These are phyloP conservation scores for Drosophila falleni DNA, from an alignment of 2,888 invertebrate genomes.

Conservation along the genomic window DNA sequence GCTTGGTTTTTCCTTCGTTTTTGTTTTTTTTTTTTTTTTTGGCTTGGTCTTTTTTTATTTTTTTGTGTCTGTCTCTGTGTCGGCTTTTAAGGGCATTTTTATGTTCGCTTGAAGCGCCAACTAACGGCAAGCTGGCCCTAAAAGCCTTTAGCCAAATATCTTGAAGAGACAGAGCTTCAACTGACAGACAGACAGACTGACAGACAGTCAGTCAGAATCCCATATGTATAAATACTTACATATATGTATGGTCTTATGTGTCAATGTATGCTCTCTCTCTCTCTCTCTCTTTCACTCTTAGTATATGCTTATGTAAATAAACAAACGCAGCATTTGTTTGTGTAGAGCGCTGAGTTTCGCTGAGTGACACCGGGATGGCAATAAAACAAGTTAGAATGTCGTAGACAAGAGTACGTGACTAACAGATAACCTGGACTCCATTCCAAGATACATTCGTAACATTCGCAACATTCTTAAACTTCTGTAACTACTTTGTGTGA, in stretches of 20 bases:
- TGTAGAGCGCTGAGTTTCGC: constrained; percentile 45
- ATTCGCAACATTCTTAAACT: neutral
- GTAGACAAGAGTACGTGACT: constrained; percentile 7
- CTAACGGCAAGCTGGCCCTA: constrained; percentile 76
- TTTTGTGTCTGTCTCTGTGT: constrained; percentile 51
- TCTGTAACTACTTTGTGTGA: neutral
- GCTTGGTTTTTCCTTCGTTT: constrained; percentile 58
- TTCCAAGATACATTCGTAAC: neutral
- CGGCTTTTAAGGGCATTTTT: constrained; percentile 79
- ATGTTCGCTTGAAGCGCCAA: constrained; percentile 78
- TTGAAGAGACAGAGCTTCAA: constrained; percentile 63
- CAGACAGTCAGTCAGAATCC: constrained; percentile 26
- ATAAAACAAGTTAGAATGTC: constrained; percentile 48
- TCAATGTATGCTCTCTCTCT: constrained; percentile 9
- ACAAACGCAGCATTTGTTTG: constrained; percentile 68
- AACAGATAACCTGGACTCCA: constrained; percentile 15
- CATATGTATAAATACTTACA: constrained; percentile 32
- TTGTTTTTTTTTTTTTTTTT: constrained; percentile 25
- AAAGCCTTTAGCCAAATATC: constrained; percentile 81
- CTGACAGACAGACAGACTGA: constrained; percentile 36
- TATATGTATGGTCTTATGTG: constrained; percentile 15
- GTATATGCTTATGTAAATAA: constrained; percentile 73
- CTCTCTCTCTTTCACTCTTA: neutral
- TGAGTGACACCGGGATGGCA: constrained; percentile 65
- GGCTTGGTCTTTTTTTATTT: constrained; percentile 10